Evolutionary conservation across 2,888 invertebrate species (phyloP), one percentile per base, ranked within the genome.

Genomic region (Mimas tiliae): DNA sequence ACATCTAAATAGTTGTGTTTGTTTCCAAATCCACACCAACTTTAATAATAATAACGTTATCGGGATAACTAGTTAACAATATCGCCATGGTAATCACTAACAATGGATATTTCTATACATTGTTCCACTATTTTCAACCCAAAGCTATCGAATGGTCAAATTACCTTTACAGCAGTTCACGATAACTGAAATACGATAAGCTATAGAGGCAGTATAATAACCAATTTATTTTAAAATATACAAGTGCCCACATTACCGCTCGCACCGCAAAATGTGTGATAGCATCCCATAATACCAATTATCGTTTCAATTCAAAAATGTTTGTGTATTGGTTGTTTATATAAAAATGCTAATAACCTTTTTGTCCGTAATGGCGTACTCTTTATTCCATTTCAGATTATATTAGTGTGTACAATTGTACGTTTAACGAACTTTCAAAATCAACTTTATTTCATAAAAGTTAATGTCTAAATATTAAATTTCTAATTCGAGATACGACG

Each of bases 91-190:
- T 68, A 67, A 76, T 74, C 72, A 67, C 42, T 72, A 78, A 80
- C 80, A 81, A 82, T 77, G 70, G 77, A 73, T 72, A 66, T 67
- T 67, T 67, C 64, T 64, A 65, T 67, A 67, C 55, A 72, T 73
- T 73, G 77, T 78, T 76, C 72, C 72, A 68, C 70, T 72, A 74
- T 78, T 77, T 75, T 74, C 74, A 76, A 73, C 76, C 77, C 80
- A 74, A 83, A 85, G 82, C 84, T 82, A 85, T 86, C 79, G 79
- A 80, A 75, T 79, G 81, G 78, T 79, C 79, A 84, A 85, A 85
- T 84, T 86, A 82, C 83, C 82, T 83, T 83, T 76, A 80, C 73
- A 79, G 67, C 75, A 75, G 78, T 82, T 77, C 78, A 79, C 76
- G 79, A 80, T 82, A 77, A 73, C 81, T 74, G 73, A 78, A 79